Base-by-base conservation (phyloP, 37 sponge, comb jelly and placozoan genomes). In the Bolinopsis microptera region DNA sequence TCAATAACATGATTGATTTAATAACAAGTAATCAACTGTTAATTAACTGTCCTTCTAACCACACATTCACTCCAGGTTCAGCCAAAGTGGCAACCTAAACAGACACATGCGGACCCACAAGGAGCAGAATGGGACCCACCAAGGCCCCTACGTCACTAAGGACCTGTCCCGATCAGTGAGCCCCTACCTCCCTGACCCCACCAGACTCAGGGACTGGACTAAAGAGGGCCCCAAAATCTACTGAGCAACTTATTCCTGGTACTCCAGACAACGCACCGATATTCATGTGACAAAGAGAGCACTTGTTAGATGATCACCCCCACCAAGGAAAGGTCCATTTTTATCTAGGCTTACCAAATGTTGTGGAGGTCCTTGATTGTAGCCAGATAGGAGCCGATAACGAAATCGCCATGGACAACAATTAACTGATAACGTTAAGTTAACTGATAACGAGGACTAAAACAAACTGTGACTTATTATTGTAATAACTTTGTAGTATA, bases 21-120 rank as follows among this genome's bases (percentile, higher is more conserved):
- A 48, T 48, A 48, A 48, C 9, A 48, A 18, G 61, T 13, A 48
- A 48, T 18, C 61, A n/a, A n/a, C n/a, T n/a, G n/a, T n/a, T n/a
- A n/a, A n/a, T n/a, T n/a, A n/a, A n/a, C n/a, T n/a, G n/a, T n/a
- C n/a, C n/a, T n/a, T n/a, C n/a, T n/a, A n/a, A n/a, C n/a, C n/a
- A n/a, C n/a, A n/a, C n/a, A n/a, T n/a, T n/a, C n/a, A n/a, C 90
- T 9, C 25, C 90, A 86, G 90, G 32, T 98, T 98, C 92, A 97
- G 97, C 1, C 99, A 98, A 75, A 95, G 95, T 25, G 99, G 99
- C 2, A 98, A 98, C 93, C 95, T 97, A 22, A 93, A 98, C 93
- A 94, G 99, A 28, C 99, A 98, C 95, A 98, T 98, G 99, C 96
- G 95, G 93, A 98, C 97, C 24, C 99, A 98, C 95, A 93, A 93